Evolutionary conservation across 2,113 vertebrate genomes (phyloP).

Genomic region (Pollachius pollachius): DNA sequence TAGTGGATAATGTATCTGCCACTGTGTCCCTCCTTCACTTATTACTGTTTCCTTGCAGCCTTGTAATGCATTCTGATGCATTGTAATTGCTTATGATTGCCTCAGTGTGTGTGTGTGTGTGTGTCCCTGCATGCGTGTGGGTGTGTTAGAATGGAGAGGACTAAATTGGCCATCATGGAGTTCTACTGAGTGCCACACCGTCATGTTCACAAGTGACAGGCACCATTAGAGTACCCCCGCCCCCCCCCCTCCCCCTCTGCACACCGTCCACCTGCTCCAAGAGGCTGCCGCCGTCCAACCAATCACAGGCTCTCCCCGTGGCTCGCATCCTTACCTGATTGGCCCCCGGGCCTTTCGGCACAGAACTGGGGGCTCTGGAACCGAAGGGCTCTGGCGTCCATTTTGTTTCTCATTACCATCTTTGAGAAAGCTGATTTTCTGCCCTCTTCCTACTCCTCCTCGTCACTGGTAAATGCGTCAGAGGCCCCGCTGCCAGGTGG

Average conservation of each 20-base stretch:
- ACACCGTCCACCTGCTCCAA: conserved; percentile 40
- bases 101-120: conserved; percentile 17
- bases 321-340: conserved; percentile 43
- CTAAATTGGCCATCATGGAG: conserved; percentile 52
- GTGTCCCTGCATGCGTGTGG: conserved; percentile 25
- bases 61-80: conserved; percentile 28
- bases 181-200: conserved; percentile 35
- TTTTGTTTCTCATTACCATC: conserved; percentile 30
- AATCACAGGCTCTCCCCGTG: conserved; percentile 38
- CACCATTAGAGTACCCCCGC: conserved; percentile 19
- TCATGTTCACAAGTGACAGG: conserved; percentile 32
- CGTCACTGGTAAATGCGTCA: conserved; percentile 43
- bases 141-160: conserved; percentile 18
- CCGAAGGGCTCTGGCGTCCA: background rate
- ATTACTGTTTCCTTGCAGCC: conserved; percentile 25
- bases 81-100: conserved; percentile 22
- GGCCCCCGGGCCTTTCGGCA: conserved; percentile 24
- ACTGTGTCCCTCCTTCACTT: background rate
- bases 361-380: conserved; percentile 28
- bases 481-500: conserved; percentile 9
- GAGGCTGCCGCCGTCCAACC: conserved; percentile 46
- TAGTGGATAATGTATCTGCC: conserved; percentile 14
- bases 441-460: conserved; percentile 21
- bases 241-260: conserved; percentile 44
- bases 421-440: conserved; percentile 38